These are phyloP conservation scores for Zeuzera pyrina DNA, from an alignment of 2,888 invertebrate species.

Conservation along the genomic window DNA sequence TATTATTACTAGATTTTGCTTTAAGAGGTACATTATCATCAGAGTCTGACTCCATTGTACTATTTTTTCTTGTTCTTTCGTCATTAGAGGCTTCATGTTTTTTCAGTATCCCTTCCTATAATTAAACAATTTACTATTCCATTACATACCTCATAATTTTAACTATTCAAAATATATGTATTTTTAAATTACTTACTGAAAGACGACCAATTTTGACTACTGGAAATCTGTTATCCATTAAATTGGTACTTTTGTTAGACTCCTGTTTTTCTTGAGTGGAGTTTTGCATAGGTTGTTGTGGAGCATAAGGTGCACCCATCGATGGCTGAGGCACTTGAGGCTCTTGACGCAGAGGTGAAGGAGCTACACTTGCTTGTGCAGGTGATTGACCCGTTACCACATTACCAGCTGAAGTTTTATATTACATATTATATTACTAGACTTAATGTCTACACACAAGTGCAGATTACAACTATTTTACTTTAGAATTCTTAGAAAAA, in stretches of 20 bases:
- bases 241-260: slow-evolving; percentile 34
- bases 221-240: slow-evolving; percentile 52
- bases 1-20: slow-evolving; percentile 39
- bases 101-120: slow-evolving; percentile 59
- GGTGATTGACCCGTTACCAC: slow-evolving; percentile 72
- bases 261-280: slow-evolving; percentile 46
- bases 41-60: slow-evolving; percentile 60
- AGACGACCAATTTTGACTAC: slow-evolving; percentile 65
- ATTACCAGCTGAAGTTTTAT: slow-evolving; percentile 53
- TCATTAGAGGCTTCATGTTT: slow-evolving; percentile 53
- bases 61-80: slow-evolving; percentile 53
- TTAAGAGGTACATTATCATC: slow-evolving; percentile 64
- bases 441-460: too few relatives aligned
- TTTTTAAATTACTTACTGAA: slow-evolving; percentile 50
- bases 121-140: background rate
- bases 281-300: slow-evolving; percentile 24
- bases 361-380: slow-evolving; percentile 76
- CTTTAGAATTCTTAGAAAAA: too few relatives aligned
- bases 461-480: too few relatives aligned
- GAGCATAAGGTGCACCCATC: slow-evolving; percentile 59
- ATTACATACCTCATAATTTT: background rate
- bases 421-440: too few relatives aligned
- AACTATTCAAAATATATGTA: background rate
- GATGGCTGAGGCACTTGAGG: slow-evolving; percentile 67
- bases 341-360: slow-evolving; percentile 66